Evolutionary conservation across 1,140 invertebrate genomes (phyloP), one percentile per base, ranked within the genome.

Genomic region (Octopus bimaculoides): DNA sequence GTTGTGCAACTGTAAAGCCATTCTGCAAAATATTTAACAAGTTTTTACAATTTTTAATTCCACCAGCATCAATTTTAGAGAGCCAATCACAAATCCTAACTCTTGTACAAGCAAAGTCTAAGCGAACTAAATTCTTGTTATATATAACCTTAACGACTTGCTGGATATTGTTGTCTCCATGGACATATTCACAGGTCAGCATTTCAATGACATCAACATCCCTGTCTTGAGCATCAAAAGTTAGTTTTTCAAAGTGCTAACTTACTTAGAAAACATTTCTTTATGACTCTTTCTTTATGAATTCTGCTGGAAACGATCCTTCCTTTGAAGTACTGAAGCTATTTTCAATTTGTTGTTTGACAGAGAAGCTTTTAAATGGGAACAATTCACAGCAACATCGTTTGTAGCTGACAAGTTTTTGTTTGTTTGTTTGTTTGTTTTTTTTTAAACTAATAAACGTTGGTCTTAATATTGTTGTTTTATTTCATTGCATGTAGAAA

Each of bases 1-100:
- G 26, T 41, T 41, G 26, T 41, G 26, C 81, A 86, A 84, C 84
- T 84, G 83, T 85, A 77, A 84, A 86, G 82, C 84, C 84, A 17
- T 76, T 69, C 71, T 86, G 85, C 20, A 86, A 82, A 10, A 85
- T 71, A 26, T 71, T 74, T 7, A 86, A 76, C 17, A 86, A 66
- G 71, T 80, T 78, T 75, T 78, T 82, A 56, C 85, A 82, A 79
- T 85, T 85, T 56, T 82, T 83, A 4, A 78, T 53, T 17, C 80
- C 82, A 7, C 82, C 81, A n/a, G 76, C 79, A 74, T 84, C 83
- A n/a, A 85, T 79, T 78, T 82, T 82, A 14, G 83, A 71, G 56
- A 86, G 76, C 14, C 80, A 74, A 69, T 86, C 82, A 82, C 84
- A 84, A 14, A 86, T 80, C 12, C 77, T 77, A 4, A 84, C 82